Base-by-base conservation (phyloP, 2,113 vertebrate species). In the Oxyura jamaicensis region DNA sequence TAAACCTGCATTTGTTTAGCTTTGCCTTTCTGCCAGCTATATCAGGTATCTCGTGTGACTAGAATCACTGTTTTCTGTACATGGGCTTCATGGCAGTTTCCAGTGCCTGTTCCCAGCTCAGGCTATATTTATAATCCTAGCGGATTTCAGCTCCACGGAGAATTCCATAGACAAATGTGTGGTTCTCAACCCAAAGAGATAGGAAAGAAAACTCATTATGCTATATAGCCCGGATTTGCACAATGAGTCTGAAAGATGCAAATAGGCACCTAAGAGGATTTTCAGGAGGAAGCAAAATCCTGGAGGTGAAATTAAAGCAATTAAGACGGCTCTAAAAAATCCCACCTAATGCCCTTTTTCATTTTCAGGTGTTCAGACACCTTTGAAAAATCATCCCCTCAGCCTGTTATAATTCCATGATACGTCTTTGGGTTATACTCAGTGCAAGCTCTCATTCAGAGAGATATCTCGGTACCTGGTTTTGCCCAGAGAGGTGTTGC, bases 1-100 rank as follows among this genome's bases (percentile, higher is more conserved):
- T 96, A 96, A 97, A 96, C 90, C 88, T 96, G 92, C 74, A 69
- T 94, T 97, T 97, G 90, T 97, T 97, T 97, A 91, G 90, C 48
- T 97, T 95, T 96, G 91, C 90, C 55, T 92, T 93, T 63, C 71
- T 96, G 94, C 88, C 96, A 97, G 35, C 83, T 81, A 3, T 95
- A 96, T 97, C 93, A 68, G 88, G 96, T 97, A 95, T 96, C 96
- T 84, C 39, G 74, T 95, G 91, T 97, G 96, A 96, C 88, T 96
- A 18, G 94, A 95, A 96, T 94, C 91, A 92, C 94, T 97, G 96
- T 97, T 96, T 96, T 95, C 92, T 96, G 75, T 95, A 68, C 81
- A 80, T 39, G 81, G 83, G 79, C 92, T 85, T 93, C 82, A 86
- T 83, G 91, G 96, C 93, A 96, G 79, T 95, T 96, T 96, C 95